Evolutionary conservation across 2,888 invertebrate species (phyloP).

Genomic region (Andrena camellia): DNA sequence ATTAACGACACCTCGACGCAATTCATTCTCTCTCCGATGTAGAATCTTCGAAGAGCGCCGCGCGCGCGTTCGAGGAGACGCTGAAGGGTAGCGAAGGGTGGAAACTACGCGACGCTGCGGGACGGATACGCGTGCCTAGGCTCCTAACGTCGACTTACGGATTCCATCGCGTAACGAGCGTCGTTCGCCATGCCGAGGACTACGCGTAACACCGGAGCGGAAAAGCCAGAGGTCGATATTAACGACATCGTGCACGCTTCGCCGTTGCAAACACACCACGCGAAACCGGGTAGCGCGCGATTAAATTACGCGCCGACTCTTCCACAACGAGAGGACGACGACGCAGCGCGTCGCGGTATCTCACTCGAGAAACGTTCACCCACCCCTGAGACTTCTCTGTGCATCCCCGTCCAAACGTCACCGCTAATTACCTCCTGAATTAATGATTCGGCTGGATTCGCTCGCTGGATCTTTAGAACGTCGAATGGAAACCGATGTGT

Average conservation of each 20-base stretch:
- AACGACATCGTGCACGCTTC: constrained; percentile 50
- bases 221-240: constrained; percentile 48
- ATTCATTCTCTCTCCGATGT: not conserved
- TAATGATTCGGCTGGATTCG: constrained; percentile 29
- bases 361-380: not conserved
- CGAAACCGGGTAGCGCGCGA: constrained; percentile 29
- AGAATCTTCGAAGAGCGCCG: too few species aligned
- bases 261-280: constrained; percentile 22
- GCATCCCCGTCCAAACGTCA: constrained; percentile 18
- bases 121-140: too few species aligned
- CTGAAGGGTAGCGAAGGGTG: not conserved
- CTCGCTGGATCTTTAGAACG: not conserved
- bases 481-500: not conserved
- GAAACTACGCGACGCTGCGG: too few species aligned
- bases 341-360: not conserved
- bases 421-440: constrained; percentile 49
- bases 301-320: constrained; percentile 54
- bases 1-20: constrained; percentile 40
- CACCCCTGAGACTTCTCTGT: not conserved
- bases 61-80: too few species aligned
- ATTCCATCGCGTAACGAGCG: constrained; percentile 40
- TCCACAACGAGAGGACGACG: constrained; percentile 9
- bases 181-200: constrained; percentile 12
- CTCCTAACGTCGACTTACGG: constrained; percentile 29
- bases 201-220: constrained; percentile 36